Percentiles rank a stretch among this genome's conserved stretches.
phyloP scores from a whole-genome alignment of 2,888 invertebrate genomes.

The Ormyrus labotus region DNA sequence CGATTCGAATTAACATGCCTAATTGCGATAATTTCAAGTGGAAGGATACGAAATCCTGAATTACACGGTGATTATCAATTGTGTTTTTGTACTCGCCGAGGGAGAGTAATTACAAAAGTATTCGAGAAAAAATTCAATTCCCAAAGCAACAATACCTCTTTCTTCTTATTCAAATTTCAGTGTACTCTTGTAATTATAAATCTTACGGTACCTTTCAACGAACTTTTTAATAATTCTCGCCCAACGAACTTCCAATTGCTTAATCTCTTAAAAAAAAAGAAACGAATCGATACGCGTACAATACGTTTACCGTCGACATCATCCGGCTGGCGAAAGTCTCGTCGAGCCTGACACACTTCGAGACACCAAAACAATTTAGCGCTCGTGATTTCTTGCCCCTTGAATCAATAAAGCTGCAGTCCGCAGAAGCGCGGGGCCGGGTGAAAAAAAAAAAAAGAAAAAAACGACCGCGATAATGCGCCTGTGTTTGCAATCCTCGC shows the following conservation, averaged over 20 bases:
- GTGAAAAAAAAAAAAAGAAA: background rate
- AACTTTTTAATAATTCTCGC: too few species aligned
- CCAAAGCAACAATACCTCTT: background rate
- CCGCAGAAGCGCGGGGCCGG: background rate
- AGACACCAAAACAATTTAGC: background rate
- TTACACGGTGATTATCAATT: background rate
- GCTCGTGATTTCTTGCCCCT: background rate
- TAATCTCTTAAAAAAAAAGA: too few species aligned
- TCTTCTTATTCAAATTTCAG: background rate
- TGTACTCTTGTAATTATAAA: too few species aligned
- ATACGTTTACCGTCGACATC: too few species aligned
- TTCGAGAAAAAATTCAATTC: too few species aligned
- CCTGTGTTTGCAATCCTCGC: background rate
- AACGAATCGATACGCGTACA: too few species aligned
- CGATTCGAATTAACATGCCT: conserved; percentile 12
- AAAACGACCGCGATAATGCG: background rate
- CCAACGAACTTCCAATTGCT: too few species aligned
- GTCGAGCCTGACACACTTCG: background rate
- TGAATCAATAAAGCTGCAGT: conserved; percentile 3
- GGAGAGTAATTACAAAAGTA: too few species aligned
- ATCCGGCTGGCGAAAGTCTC: too few species aligned
- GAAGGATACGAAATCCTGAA: background rate
- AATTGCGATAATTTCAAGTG: conserved; percentile 35
- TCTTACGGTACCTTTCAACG: too few species aligned
- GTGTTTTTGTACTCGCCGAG: too few species aligned